Evolutionary conservation across 2,797 vertebrate genomes (phyloP).

Genomic region (Yasuhikotakia modesta): DNA sequence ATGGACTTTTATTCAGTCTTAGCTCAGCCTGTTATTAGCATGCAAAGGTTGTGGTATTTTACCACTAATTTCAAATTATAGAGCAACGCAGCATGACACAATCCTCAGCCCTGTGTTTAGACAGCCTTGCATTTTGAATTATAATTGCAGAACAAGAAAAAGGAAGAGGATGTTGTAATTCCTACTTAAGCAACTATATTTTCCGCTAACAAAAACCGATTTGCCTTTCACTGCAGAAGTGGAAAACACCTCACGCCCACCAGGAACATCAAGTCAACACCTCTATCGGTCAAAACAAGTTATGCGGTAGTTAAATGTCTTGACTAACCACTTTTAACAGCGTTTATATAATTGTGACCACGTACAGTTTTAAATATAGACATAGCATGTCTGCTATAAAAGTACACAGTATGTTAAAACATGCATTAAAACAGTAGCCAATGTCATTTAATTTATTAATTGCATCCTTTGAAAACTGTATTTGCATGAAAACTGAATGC

Average conservation of each 20-base stretch:
- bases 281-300: conserved; percentile 51
- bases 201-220: conserved; percentile 57
- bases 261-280: conserved; percentile 45
- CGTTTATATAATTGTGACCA: neutral
- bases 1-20: conserved; percentile 21
- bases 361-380: neutral
- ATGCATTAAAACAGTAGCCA: too few species aligned
- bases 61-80: conserved; percentile 66
- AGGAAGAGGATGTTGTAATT: conserved; percentile 63
- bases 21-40: conserved; percentile 51
- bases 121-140: conserved; percentile 61
- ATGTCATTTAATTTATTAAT: too few species aligned
- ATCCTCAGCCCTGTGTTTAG: conserved; percentile 58
- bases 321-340: neutral
- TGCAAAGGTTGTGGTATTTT: conserved; percentile 56
- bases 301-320: neutral
- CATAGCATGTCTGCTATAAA: neutral
- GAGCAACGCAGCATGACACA: conserved; percentile 54
- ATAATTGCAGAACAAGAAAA: conserved; percentile 65
- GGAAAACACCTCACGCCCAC: conserved; percentile 56
- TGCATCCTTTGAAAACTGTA: too few species aligned
- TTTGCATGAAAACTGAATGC: too few species aligned
- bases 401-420: neutral
- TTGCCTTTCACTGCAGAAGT: conserved; percentile 55
- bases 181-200: conserved; percentile 57